Evolutionary conservation across 2,113 vertebrate genomes (phyloP).

Genomic region (Ciconia boyciana): DNA sequence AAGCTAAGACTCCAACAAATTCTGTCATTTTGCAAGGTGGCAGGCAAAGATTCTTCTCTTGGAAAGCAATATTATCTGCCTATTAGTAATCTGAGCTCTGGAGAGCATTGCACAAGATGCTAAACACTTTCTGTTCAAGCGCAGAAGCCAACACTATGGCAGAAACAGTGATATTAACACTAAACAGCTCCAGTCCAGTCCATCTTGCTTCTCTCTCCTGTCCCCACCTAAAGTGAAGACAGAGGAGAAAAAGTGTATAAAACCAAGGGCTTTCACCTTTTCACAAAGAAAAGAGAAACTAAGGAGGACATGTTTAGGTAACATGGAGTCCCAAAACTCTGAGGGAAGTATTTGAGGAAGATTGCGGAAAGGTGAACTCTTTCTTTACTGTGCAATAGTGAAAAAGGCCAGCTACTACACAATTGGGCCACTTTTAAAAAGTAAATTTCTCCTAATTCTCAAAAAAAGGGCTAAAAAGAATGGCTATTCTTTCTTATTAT

Average conservation of each 20-base stretch:
- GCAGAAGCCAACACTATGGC: not conserved
- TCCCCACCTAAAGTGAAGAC: not conserved
- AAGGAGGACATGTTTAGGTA: not conserved
- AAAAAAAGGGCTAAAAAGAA: not conserved
- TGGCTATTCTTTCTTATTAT: not conserved
- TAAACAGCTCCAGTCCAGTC: not conserved
- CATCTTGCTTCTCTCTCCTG: not conserved
- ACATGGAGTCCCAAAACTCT: not conserved
- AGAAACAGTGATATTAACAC: not conserved
- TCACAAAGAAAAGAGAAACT: not conserved
- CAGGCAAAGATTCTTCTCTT: not conserved
- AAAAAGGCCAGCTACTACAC: not conserved
- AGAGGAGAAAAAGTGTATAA: not conserved
- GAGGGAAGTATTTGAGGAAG: not conserved
- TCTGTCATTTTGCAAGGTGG: not conserved
- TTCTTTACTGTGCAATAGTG: not conserved
- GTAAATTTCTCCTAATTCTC: not conserved
- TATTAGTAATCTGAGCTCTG: not conserved
- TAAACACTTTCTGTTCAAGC: not conserved
- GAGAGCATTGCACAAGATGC: not conserved
- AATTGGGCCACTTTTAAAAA: not conserved
- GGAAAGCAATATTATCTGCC: not conserved
- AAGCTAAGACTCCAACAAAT: not conserved
- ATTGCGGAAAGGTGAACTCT: not conserved
- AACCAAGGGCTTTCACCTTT: not conserved